A percentile compares a stretch with the other conserved stretches of the same genome.
These are phyloP conservation scores for Athrips mouffetella DNA, from an alignment of 2,888 invertebrate genomes.

Conservation along the genomic window DNA sequence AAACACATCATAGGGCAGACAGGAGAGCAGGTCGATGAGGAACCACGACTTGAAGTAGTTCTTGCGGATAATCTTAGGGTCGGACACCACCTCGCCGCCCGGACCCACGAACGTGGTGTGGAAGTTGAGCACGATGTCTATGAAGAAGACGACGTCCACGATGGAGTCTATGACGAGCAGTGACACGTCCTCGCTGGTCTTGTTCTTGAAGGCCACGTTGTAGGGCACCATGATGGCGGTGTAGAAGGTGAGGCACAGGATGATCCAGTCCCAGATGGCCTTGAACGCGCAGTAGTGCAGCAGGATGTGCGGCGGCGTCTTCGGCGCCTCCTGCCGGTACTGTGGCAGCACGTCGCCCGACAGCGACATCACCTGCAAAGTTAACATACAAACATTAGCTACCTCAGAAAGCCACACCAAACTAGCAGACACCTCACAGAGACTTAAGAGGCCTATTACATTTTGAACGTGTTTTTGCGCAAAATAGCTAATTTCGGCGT, in stretches of 20 bases:
- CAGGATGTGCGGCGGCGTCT: conserved; percentile 99
- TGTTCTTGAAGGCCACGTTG: conserved; percentile 99
- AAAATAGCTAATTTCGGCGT: too few relatives aligned
- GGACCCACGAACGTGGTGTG: conserved; percentile 99
- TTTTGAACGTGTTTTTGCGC: too few relatives aligned
- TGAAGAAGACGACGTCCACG: conserved; percentile 99
- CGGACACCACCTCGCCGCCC: conserved; percentile 97
- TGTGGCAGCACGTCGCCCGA: conserved; percentile 99
- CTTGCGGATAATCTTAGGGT: conserved; percentile 98
- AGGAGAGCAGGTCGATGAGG: conserved; percentile 98
- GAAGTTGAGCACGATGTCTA: conserved; percentile 99
- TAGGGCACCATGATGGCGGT: conserved; percentile 99
- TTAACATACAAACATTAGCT: too few relatives aligned
- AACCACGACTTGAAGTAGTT: conserved; percentile 99
- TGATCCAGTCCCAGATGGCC: conserved; percentile 99
- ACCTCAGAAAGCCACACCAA: too few relatives aligned
- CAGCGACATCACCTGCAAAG: conserved; percentile 88
- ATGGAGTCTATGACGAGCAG: conserved; percentile 97
- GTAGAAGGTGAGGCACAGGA: conserved; percentile 99
- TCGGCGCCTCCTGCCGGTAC: conserved; percentile 99
- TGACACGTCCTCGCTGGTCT: conserved; percentile 97
- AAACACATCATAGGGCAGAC: conserved; percentile 99
- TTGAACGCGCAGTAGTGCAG: conserved; percentile 99
- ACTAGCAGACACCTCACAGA: conserved; percentile 18
- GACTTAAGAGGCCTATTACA: too few relatives aligned